Evolutionary conservation across 2,888 invertebrate genomes (phyloP), one percentile per base, ranked within the genome.

Genomic region (Caenorhabditis uteleia): DNA sequence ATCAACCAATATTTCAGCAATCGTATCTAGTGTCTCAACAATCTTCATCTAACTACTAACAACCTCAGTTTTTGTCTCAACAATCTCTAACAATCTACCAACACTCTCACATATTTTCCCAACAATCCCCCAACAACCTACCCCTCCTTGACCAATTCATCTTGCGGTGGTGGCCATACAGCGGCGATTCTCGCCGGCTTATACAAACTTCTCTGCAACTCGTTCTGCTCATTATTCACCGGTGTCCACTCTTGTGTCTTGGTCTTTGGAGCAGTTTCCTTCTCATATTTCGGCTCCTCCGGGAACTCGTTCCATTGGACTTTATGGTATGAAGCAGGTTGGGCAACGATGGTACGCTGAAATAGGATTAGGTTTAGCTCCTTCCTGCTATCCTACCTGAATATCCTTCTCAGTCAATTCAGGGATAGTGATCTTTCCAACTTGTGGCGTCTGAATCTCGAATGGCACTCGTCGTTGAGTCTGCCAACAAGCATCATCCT

Each of bases 301-400:
- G 76, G 80, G 61, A 78, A 81, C 50, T 80, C 80, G 57, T 79
- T 77, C 80, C 80, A 80, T 46, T 71, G 47, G 8, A 78, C 62
- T 62, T 73, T 62, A 46, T 77, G 68, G 61, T 77, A 70, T 42
- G 69, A 48, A 6, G 71, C 70, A 16, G 79, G 76, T 44, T 77
- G 67, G n/a, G 77, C 77, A 2, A 79, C 78, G 46, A 80, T 75
- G 8, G 79, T 80, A 6, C 71, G 67, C 76, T 79, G 68, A 25
- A 75, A 42, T 42, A 6, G 42, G n/a, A 23, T 42, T 12, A 5
- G n/a, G 7, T 40, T 34, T 34, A 34, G n/a, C n/a, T n/a, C n/a
- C n/a, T n/a, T n/a, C n/a, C n/a, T n/a, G n/a, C n/a, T n/a, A 16
- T 4, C 44, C 33, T 21, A 69, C 71, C 62, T 72, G 72, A 25